phyloP scores from a whole-genome alignment of 2,113 vertebrate genomes.

The Brachyhypopomus occidentalis region DNA sequence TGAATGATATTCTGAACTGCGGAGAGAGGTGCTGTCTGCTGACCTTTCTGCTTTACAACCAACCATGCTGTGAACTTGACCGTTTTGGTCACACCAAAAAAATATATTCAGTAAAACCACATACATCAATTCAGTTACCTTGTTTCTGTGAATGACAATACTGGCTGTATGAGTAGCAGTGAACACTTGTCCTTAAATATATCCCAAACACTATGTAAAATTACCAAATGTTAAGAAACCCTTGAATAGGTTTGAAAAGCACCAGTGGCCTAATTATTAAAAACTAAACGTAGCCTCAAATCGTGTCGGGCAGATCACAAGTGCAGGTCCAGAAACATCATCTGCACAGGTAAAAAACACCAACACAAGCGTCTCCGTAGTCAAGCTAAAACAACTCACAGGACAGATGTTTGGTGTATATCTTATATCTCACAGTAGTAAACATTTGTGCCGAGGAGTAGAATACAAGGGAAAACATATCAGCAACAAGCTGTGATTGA shows the following conservation, averaged over 20 bases:
- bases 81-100: neutral
- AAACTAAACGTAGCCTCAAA: neutral
- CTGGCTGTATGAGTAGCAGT: neutral
- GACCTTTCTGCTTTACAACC: neutral
- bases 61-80: neutral
- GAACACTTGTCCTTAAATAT: neutral
- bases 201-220: neutral
- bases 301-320: neutral
- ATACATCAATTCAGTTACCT: neutral
- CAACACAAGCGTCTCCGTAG: neutral
- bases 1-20: neutral
- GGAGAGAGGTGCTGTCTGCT: neutral
- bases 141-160: neutral
- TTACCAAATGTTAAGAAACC: neutral
- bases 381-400: too few relatives aligned
- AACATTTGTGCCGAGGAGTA: neutral
- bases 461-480: neutral
- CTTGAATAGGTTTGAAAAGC: neutral
- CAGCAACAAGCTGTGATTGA: neutral
- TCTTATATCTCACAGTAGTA: neutral
- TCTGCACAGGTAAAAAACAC: neutral
- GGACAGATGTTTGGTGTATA: too few relatives aligned
- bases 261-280: neutral
- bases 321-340: neutral
- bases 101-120: neutral